Base-by-base conservation (phyloP, 2,113 vertebrate species). In the Caretta caretta region DNA sequence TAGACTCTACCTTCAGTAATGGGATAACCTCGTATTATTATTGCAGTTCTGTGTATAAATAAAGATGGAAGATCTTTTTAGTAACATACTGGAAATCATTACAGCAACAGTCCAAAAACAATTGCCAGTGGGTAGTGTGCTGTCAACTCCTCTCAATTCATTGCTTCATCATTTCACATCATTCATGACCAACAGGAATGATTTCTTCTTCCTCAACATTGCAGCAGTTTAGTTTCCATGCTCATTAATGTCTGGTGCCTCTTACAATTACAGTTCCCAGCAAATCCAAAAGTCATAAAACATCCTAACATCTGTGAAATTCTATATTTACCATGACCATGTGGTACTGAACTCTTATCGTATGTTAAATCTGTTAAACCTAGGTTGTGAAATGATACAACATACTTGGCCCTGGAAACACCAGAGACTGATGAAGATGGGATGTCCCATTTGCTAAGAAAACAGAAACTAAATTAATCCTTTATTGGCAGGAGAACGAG, bases 121-220 rank as follows among this genome's bases (percentile, higher is more conserved):
- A 92, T 89, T 95, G 56, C 84, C 72, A 10, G 1, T 69, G 72
- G 69, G 57, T 78, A 96, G 38, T 24, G 42, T 80, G 81, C 90
- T 96, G 84, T 90, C 4, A 1, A n/a, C 48, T 94, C 59, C 76
- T 92, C 94, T 86, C 86, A 72, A 25, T 72, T 84, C 83, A 72
- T 90, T 91, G 84, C 53, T 97, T 96, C 95, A 87, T 93, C 84
- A 88, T 24, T 69, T 83, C 81, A 59, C n/a, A 56, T 94, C 80
- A 92, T 62, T 53, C 88, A 89, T 89, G 80, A 96, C 82, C 91
- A 83, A 51, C 19, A 96, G 82, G 59, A 93, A 83, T 86, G 93
- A 89, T 87, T 96, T 95, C 80, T 95, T 65, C 88, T 83, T 92
- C 1, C 0, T 0, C 48, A 94, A 54, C 25, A 91, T 1, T 85